A percentile compares a stretch with the other conserved stretches of the same genome.
Conservation (phyloP, 2,888 invertebrate species). For the Drosophila quasianomalipes region DNA sequence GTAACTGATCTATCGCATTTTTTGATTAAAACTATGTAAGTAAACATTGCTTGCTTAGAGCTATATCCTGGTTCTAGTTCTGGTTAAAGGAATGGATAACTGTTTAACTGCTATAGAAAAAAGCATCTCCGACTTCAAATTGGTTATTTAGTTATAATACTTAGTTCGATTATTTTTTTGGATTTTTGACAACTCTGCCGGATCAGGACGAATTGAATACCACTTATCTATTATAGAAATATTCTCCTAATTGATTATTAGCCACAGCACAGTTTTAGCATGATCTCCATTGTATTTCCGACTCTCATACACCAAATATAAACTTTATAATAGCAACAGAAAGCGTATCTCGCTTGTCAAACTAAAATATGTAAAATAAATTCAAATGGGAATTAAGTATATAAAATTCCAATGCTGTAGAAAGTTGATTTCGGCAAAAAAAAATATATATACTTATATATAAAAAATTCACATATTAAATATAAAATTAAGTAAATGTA, state of each 20-base stretch:
- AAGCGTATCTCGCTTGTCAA: neutral
- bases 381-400: conserved; percentile 12
- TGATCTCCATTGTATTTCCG: neutral
- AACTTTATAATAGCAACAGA: no score
- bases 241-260: neutral
- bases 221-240: neutral
- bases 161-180: neutral
- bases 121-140: neutral
- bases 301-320: neutral
- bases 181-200: neutral
- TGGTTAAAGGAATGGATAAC: no score
- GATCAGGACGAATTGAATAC: neutral
- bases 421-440: conserved; percentile 9
- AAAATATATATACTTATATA: neutral
- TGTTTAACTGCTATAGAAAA: no score
- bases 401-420: neutral
- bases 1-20: neutral
- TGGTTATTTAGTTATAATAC: neutral
- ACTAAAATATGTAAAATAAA: neutral
- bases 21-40: neutral
- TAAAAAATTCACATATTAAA: neutral
- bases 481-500: conserved; percentile 3
- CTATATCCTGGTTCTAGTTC: neutral
- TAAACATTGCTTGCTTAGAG: neutral
- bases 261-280: neutral